Evolutionary conservation across 1,140 invertebrate genomes (phyloP).

Genomic region (Eciton burchellii): DNA sequence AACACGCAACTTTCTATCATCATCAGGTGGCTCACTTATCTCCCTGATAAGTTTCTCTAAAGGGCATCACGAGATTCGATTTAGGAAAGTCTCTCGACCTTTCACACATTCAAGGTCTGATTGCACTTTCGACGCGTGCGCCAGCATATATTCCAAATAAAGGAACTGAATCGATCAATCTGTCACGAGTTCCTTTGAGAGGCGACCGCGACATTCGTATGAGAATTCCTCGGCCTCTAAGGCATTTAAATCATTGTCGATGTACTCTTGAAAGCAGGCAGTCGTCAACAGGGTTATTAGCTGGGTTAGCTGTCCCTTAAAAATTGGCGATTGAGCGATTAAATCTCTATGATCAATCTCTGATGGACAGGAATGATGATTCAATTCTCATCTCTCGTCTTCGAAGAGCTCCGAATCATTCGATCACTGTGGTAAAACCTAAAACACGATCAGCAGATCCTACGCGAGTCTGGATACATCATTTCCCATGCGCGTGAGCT

Average conservation of each 20-base stretch:
- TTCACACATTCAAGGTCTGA: not conserved
- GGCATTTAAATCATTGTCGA: not conserved
- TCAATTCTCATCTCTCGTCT: not conserved
- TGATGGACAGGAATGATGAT: no score
- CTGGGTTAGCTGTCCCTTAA: not conserved
- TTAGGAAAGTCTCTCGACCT: not conserved
- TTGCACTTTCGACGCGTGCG: not conserved
- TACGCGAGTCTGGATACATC: not conserved
- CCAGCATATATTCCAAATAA: not conserved
- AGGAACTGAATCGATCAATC: not conserved
- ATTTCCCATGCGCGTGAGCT: not conserved
- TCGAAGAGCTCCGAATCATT: not conserved
- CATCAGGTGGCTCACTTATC: not conserved
- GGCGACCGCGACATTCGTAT: not conserved
- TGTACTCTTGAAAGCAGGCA: not conserved
- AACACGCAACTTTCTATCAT: not conserved
- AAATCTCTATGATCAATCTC: not conserved
- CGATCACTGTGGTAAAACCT: not conserved
- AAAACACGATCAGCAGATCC: not conserved
- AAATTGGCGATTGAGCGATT: not conserved
- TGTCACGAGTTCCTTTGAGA: not conserved
- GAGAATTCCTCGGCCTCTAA: not conserved
- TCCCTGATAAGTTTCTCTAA: not conserved
- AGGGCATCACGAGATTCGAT: not conserved
- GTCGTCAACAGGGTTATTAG: not conserved